Evolutionary conservation across 2,797 vertebrate species (phyloP), one percentile per base, ranked within the genome.

Genomic region (Eulemur mongoz): DNA sequence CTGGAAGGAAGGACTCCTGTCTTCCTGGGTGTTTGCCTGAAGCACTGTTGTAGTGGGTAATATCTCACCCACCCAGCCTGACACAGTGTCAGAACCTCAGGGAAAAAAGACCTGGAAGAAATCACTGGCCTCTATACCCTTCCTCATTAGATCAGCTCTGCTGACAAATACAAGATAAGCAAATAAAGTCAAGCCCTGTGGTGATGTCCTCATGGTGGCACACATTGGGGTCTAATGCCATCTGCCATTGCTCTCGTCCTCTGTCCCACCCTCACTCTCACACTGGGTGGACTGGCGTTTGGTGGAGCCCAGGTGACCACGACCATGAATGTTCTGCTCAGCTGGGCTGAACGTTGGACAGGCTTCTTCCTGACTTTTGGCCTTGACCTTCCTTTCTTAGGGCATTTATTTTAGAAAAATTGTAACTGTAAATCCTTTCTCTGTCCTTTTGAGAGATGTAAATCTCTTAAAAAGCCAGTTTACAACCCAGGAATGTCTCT

Each of bases 131-230:
- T 35, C 14, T 7, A 11, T 32, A 5, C 20, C 15, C 18, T 40
- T 52, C 32, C 80, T 65, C 40, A 1, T 45, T 27, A 20, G 32
- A 22, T 7, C 8, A 30, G 38, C 38, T 38, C 7, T 8, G 75
- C 43, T 38, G 69, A 38, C 38, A 38, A 35, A 25, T 12, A 17
- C 11, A 23, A 38, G 14, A 4, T 11, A 10, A 78, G 18, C n/a
- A 22, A 12, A 22, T 13, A 18, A 32, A 43, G 27, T 1, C 9
- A 7, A n/a, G 1, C 4, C 14, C 7, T 2, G 32, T 4, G 17
- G 20, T 1, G 40, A 1, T 20, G 54, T 18, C 27, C 22, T 32
- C 3, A 6, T 20, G 40, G 43, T 43, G 61, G 23, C 12, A 6
- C n/a, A 5, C 11, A 13, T 40, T 7, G 40, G 48, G 18, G 22